Evolutionary conservation across 2,113 vertebrate genomes (phyloP).

Genomic region (Pangasianodon hypophthalmus): DNA sequence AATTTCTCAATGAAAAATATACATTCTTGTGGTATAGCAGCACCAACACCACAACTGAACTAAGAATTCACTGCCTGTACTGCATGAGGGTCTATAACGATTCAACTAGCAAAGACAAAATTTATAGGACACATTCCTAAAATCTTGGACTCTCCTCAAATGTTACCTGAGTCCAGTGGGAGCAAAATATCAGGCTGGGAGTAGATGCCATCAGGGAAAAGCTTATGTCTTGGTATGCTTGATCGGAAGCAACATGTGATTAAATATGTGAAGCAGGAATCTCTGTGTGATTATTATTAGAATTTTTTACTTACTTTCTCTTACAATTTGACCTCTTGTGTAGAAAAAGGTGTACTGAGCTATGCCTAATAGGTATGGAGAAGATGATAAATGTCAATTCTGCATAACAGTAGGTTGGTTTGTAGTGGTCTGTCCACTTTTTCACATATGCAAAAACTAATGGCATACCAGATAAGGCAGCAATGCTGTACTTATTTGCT

Average conservation of each 20-base stretch:
- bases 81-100: background rate
- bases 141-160: background rate
- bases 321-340: background rate
- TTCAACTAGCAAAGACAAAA: background rate
- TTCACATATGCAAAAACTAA: background rate
- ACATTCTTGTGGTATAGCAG: background rate
- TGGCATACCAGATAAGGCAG: background rate
- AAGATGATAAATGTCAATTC: background rate
- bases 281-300: background rate
- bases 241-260: slow-evolving; percentile 32
- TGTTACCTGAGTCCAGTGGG: background rate
- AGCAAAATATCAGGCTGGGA: background rate
- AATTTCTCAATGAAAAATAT: background rate
- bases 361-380: background rate
- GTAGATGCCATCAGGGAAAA: slow-evolving; percentile 15
- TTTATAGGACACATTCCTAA: background rate
- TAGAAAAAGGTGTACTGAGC: background rate
- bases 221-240: slow-evolving; percentile 40
- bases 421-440: background rate
- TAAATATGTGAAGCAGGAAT: slow-evolving; percentile 11
- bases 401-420: background rate
- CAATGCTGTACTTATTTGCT: background rate
- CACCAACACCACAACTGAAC: background rate
- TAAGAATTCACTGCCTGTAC: background rate
- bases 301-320: background rate